These are phyloP conservation scores for Rhegmatorhina hoffmannsi DNA, from an alignment of 2,113 vertebrate genomes.

Conservation along the genomic window DNA sequence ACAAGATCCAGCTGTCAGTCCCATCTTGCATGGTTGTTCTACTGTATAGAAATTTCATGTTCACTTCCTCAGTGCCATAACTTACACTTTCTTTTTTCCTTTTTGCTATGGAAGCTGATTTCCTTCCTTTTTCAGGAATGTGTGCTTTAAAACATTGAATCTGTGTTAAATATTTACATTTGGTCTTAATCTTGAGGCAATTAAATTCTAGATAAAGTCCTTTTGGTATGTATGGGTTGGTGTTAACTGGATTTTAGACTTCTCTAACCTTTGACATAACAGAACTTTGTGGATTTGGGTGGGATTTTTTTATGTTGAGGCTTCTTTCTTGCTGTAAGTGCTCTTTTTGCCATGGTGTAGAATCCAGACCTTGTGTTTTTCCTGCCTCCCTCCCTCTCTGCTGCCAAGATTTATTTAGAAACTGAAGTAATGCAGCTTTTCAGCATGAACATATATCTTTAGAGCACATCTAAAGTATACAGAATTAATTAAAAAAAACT, in stretches of 20 bases:
- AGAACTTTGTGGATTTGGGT: not conserved
- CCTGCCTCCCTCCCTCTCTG: not conserved
- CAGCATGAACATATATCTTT: not conserved
- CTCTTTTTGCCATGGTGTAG: not conserved
- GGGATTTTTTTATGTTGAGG: not conserved
- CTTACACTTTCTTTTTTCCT: not conserved
- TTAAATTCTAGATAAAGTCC: not conserved
- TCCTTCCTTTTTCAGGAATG: not conserved
- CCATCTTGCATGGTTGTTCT: not conserved
- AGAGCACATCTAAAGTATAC: not conserved
- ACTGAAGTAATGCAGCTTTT: not conserved
- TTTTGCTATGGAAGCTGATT: not conserved
- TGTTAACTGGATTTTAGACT: not conserved
- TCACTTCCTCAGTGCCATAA: not conserved
- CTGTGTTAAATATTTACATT: conserved; percentile 19
- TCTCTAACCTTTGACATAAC: not conserved
- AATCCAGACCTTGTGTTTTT: not conserved
- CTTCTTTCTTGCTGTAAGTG: not conserved
- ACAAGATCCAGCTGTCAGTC: conserved; percentile 13
- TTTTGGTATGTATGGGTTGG: not conserved
- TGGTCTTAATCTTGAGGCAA: not conserved
- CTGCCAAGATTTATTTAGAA: not conserved
- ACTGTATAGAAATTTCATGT: not conserved
- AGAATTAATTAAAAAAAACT: not conserved
- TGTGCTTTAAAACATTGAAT: not conserved